Base-by-base conservation (phyloP, 2,797 vertebrate genomes). In the Clamator glandarius region DNA sequence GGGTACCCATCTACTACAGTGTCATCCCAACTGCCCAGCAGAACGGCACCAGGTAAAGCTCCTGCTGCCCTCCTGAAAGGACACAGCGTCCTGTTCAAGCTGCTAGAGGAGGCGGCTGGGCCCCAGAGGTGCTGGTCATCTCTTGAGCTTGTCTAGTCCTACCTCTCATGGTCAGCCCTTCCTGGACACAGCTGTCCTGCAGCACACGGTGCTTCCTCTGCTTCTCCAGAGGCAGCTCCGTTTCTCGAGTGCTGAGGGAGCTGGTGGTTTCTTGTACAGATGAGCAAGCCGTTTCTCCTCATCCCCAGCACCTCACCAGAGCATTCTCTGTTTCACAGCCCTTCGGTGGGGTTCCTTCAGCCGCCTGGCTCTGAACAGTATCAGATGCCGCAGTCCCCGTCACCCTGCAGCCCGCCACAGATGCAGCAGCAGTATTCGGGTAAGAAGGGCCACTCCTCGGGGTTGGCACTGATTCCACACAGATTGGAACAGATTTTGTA, bases 371-470 rank as follows among this genome's bases (percentile, higher is more conserved):
- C 99, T 26, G 99, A 99, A 76, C 99, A 99, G 98, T 99, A 99
- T 97, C 99, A 99, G 97, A 98, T 99, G 97, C 98, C 99, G 44
- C 99, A 98, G 97, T 99, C 99, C 64, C 98, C 99, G 4, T 98
- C 99, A 6, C 99, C 99, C 84, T 99, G 99, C 98, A 99, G 98
- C 97, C 99, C 99, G 24, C 98, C 98, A 48, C 99, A 99, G 98
- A 98, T 99, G 96, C 99, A 99, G 97, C 99, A 99, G 98, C 99
- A 99, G 98, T 99, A 99, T 99, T 99, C 99, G 98, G 99, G 99
- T 99, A 97, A 84, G 77, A n/a, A n/a, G 48, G 48, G 17, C 14
- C 57, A 4, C 5, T 0, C 1, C 31, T 24, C 25, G 5, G 46
- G 46, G 51, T 8, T 54, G 67, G 42, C 51, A 19, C 8, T 3